phyloP scores from a whole-genome alignment of 2,797 vertebrate genomes.

The Pelodytes ibericus region DNA sequence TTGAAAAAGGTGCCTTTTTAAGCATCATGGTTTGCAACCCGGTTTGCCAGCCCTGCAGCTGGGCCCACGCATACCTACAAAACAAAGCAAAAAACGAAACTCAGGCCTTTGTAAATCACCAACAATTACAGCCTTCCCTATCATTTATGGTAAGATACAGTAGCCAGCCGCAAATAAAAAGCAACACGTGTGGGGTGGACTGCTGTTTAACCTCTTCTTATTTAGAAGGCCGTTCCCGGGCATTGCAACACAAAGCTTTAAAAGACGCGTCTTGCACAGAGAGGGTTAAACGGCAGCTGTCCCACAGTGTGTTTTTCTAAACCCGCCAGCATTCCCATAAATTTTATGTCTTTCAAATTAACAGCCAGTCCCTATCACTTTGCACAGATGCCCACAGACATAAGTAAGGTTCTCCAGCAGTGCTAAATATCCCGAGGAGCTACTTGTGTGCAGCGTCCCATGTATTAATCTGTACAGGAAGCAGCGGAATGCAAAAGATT shows the following conservation, averaged over 20 bases:
- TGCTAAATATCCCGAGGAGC: constrained; percentile 81
- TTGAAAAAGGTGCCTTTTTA: neutral
- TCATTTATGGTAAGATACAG: constrained; percentile 94
- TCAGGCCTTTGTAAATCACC: constrained; percentile 94
- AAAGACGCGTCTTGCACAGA: neutral
- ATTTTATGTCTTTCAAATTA: constrained; percentile 93
- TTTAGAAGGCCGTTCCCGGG: constrained; percentile 9
- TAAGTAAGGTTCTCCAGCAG: constrained; percentile 94
- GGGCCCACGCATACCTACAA: constrained; percentile 13
- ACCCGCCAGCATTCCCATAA: constrained; percentile 82
- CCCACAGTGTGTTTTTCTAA: constrained; percentile 81
- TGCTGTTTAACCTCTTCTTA: constrained; percentile 28
- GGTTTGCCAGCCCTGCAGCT: constrained; percentile 23
- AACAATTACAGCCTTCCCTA: constrained; percentile 97
- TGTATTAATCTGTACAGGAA: constrained; percentile 92
- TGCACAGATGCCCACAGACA: constrained; percentile 97
- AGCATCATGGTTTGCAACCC: neutral
- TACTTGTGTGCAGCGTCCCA: constrained; percentile 92
- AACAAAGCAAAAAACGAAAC: constrained; percentile 36
- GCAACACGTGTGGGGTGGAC: constrained; percentile 67
- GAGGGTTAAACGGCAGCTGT: constrained; percentile 75
- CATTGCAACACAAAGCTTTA: neutral
- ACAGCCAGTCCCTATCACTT: constrained; percentile 92
- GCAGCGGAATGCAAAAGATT: constrained; percentile 90
- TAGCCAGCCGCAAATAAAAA: constrained; percentile 85